phyloP scores from a whole-genome alignment of 2,888 invertebrate species.

The Andrena bicolor region DNA sequence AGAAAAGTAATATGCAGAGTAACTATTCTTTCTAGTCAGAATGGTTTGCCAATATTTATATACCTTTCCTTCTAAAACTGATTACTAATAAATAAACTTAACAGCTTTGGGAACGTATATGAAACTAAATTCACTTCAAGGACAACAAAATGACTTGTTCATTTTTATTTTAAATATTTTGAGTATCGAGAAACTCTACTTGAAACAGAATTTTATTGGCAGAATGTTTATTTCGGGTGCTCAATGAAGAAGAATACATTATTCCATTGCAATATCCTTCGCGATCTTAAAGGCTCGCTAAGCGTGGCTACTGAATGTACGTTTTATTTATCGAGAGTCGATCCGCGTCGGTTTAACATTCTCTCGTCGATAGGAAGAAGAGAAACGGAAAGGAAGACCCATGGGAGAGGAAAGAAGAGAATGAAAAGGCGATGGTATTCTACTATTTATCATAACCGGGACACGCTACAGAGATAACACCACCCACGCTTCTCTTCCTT shows the following conservation, averaged over 20 bases:
- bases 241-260: background rate
- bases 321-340: conserved; percentile 1
- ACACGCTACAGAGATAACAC: conserved; percentile 71
- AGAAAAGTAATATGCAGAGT: too few relatives aligned
- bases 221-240: background rate
- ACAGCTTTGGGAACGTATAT: background rate
- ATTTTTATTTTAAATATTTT: background rate
- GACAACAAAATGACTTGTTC: background rate
- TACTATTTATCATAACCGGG: conserved; percentile 78
- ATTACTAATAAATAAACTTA: background rate
- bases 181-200: background rate
- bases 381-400: conserved; percentile 11
- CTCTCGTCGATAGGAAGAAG: conserved; percentile 4
- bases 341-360: background rate
- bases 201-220: background rate
- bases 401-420: conserved; percentile 53
- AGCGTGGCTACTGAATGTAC: background rate
- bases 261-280: background rate
- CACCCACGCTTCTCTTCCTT: conserved; percentile 79
- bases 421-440: conserved; percentile 70
- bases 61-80: too few relatives aligned
- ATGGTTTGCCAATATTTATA: too few relatives aligned
- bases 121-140: background rate
- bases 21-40: too few relatives aligned
- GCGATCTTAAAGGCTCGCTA: background rate